Conservation (phyloP, 2,888 invertebrate species). For the Labia minor region DNA sequence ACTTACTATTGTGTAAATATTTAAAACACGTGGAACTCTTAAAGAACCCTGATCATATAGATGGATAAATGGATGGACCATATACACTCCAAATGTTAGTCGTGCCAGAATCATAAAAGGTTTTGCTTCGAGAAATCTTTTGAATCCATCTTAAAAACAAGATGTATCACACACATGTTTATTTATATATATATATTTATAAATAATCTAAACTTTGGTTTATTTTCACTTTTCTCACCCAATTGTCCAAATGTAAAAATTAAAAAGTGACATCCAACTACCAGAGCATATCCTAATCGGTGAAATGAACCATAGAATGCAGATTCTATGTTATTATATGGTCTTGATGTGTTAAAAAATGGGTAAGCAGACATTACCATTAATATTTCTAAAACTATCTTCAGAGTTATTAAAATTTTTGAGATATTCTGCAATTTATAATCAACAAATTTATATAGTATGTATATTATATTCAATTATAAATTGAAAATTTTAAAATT, state of each 20-base stretch:
- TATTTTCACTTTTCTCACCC: constrained; percentile 14
- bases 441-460: no score
- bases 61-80: constrained; percentile 20
- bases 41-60: constrained; percentile 20
- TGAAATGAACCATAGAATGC: constrained; percentile 20
- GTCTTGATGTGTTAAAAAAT: constrained; percentile 19
- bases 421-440: constrained; percentile 13
- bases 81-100: constrained; percentile 20
- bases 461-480: neutral
- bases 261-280: constrained; percentile 13
- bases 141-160: constrained; percentile 16
- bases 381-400: neutral
- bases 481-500: neutral
- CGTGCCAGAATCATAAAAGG: constrained; percentile 18
- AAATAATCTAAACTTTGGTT: neutral
- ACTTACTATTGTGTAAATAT: constrained; percentile 17
- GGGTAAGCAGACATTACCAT: constrained; percentile 17
- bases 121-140: constrained; percentile 16
- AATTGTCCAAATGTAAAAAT: constrained; percentile 16
- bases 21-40: constrained; percentile 13
- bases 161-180: neutral
- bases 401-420: constrained; percentile 1
- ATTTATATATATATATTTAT: neutral
- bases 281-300: constrained; percentile 17
- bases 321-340: constrained; percentile 15